Conservation (phyloP, 2,113 vertebrate genomes). For the Mus pahari region DNA sequence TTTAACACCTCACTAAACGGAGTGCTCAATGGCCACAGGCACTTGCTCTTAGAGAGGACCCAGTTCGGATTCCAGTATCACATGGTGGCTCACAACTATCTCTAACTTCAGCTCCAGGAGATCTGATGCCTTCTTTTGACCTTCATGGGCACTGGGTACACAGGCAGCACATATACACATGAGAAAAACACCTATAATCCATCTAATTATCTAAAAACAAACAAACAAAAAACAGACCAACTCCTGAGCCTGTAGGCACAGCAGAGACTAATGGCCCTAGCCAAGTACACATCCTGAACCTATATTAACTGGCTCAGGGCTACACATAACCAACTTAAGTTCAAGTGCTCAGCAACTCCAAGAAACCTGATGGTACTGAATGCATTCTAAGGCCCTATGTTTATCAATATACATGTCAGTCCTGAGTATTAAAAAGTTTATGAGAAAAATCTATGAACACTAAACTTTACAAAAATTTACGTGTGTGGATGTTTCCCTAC, state of each 20-base stretch:
- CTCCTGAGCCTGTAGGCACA: neutral
- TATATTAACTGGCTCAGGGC: too few relatives aligned
- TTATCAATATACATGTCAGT: neutral
- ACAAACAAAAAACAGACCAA: neutral
- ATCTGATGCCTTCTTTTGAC: neutral
- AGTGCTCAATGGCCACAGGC: neutral
- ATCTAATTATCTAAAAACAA: neutral
- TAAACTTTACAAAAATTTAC: neutral
- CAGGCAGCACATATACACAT: neutral
- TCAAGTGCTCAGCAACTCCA: neutral
- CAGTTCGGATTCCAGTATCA: neutral
- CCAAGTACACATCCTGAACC: neutral
- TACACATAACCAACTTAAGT: neutral
- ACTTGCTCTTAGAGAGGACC: neutral
- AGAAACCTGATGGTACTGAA: neutral
- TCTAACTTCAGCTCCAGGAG: neutral
- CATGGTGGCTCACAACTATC: neutral
- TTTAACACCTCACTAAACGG: neutral
- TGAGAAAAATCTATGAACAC: rapidly evolving
- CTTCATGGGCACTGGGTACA: neutral
- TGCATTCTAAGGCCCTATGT: too few relatives aligned
- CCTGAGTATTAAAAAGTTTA: neutral
- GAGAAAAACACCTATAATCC: neutral
- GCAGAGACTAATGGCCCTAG: neutral
- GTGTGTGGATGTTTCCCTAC: neutral